Conservation (phyloP, 1,140 invertebrate genomes). For the Hylaeus volcanicus region DNA sequence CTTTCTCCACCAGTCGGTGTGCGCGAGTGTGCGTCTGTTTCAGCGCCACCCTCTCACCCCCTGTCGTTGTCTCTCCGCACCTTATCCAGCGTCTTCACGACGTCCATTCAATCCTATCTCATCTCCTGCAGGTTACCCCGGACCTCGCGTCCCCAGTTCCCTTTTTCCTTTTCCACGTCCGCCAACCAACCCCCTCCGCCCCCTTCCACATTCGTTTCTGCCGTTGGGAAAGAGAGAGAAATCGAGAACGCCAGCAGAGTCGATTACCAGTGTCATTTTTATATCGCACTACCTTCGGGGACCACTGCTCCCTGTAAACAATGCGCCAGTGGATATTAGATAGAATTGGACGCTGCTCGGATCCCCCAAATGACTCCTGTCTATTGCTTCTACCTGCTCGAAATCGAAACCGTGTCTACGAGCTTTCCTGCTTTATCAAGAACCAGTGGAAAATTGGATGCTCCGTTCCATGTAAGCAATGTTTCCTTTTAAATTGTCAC, state of each 20-base stretch:
- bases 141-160: background rate
- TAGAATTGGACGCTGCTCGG: background rate
- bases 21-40: background rate
- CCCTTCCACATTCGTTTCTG: slow-evolving; percentile 43
- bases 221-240: background rate
- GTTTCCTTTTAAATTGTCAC: too few species aligned
- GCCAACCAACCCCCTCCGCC: slow-evolving; percentile 13
- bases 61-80: background rate
- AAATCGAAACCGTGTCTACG: background rate
- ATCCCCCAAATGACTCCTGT: background rate
- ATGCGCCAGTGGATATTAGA: background rate
- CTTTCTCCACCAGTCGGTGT: background rate
- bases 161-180: slow-evolving; percentile 24
- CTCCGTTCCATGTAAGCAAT: too few species aligned
- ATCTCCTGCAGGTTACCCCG: slow-evolving; percentile 48
- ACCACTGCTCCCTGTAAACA: background rate
- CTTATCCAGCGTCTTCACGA: slow-evolving; percentile 49
- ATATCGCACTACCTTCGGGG: background rate
- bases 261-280: slow-evolving; percentile 24
- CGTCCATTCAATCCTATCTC: slow-evolving; percentile 65
- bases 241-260: background rate
- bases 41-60: slow-evolving; percentile 11
- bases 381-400: background rate
- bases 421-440: background rate
- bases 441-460: too few species aligned